Evolutionary conservation across 2,888 invertebrate species (phyloP), one percentile per base, ranked within the genome.

Genomic region (Pecten maximus): DNA sequence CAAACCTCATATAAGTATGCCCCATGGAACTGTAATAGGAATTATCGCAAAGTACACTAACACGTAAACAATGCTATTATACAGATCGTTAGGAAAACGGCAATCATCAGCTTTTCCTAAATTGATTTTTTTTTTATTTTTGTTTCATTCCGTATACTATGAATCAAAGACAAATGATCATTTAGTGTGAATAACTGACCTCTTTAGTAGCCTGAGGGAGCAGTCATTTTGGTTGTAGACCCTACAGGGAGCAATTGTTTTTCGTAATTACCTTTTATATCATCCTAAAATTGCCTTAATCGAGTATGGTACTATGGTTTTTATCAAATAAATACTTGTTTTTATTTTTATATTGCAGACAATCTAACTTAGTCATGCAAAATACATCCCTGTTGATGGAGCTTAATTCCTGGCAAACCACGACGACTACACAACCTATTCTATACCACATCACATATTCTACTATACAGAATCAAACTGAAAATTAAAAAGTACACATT

Each of bases 1-100:
- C 74, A 74, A 74, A 74, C 74, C 35, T 12, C 74, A 74, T 23
- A 35, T 74, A 35, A 74, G 28, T 74, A 74, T 28, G 74, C 74
- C 74, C 74, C 23, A 16, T 15, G 35, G 74, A 74, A 74, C 28
- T 74, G 35, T 74, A 4, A 4, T 12, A 35, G 74, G 74, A 74
- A 74, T 74, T 74, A 74, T 74, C 74, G 16, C 74, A 74, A 74
- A 74, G 74, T 74, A 74, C 74, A 35, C 28, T 74, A 23, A 74
- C 74, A 35, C 74, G 35, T 74, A 74, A 74, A 74, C 74, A 74
- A 28, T 8, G 10, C 74, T 35, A 74, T 74, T 74, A 74, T 74
- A 19, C 35, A 12, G 74, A 74, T 35, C 28, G 74, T 74, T 74
- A 6, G 28, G 35, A 74, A 74, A 54, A 28, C 2, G 35, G 35